A percentile compares a stretch with the other conserved stretches of the same genome.
phyloP scores from a whole-genome alignment of 2,797 vertebrate species.

The Enteromius unitaeniatus region DNA sequence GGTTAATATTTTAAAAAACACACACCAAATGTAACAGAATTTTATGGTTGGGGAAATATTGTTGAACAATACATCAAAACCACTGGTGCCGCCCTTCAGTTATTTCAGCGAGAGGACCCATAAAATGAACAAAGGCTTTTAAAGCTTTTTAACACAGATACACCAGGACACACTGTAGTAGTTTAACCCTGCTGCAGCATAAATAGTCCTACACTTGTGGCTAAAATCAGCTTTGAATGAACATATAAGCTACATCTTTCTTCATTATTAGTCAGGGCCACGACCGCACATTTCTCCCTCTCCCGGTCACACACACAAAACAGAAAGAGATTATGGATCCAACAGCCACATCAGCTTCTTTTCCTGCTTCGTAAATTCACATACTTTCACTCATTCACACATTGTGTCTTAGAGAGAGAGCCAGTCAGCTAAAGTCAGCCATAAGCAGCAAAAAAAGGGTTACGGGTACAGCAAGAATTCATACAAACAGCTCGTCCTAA shows the following conservation, averaged over 20 bases:
- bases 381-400: slow-evolving; percentile 38
- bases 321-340: slow-evolving; percentile 42
- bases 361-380: slow-evolving; percentile 36
- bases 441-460: slow-evolving; percentile 14
- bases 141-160: slow-evolving; percentile 10
- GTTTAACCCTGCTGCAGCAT: slow-evolving; percentile 8
- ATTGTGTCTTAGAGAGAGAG: slow-evolving; percentile 29
- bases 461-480: slow-evolving; percentile 19
- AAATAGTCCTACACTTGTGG: neutral
- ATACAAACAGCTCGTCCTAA: slow-evolving; percentile 11
- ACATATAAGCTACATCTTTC: slow-evolving; percentile 31
- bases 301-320: slow-evolving; percentile 1
- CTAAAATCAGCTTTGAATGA: slow-evolving; percentile 36
- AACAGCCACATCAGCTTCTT: slow-evolving; percentile 53
- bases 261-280: slow-evolving; percentile 54
- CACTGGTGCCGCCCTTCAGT: neutral
- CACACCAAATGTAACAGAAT: neutral
- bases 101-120: neutral
- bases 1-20: neutral
- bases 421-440: slow-evolving; percentile 41
- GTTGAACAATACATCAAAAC: slow-evolving; percentile 9
- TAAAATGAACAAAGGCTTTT: slow-evolving; percentile 12
- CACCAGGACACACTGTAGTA: neutral
- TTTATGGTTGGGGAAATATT: neutral
- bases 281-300: slow-evolving; percentile 43